Conservation (phyloP, 2,797 vertebrate genomes). For the Sciurus vulgaris region DNA sequence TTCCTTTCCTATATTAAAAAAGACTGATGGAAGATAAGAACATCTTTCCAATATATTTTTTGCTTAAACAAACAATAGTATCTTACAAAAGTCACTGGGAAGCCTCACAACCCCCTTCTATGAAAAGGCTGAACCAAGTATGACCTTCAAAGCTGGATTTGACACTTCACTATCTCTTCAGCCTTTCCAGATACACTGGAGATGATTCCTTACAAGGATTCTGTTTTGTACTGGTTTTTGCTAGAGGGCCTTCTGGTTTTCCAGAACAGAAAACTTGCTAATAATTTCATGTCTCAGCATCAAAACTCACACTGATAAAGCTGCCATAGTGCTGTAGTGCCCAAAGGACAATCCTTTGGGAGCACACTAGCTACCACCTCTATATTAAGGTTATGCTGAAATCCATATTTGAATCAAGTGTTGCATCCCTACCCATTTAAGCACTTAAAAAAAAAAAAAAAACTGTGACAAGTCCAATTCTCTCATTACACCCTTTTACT, state of each 20-base stretch:
- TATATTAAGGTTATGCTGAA: not conserved
- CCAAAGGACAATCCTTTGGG: not conserved
- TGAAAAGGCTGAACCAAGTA: constrained; percentile 56
- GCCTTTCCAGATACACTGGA: constrained; percentile 50
- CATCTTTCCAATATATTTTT: constrained; percentile 43
- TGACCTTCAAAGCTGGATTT: not conserved
- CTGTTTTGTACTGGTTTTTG: not conserved
- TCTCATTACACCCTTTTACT: not conserved
- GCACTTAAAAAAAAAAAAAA: not conserved
- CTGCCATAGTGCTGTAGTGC: not conserved
- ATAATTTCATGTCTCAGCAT: constrained; percentile 3
- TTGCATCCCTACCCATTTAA: not conserved
- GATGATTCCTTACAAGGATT: not conserved
- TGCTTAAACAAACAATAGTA: not conserved
- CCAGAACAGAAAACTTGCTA: constrained; percentile 28
- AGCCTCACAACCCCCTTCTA: constrained; percentile 24
- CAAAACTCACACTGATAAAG: constrained; percentile 58
- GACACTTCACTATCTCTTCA: constrained; percentile 50
- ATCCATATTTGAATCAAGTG: not conserved
- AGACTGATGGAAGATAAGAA: not conserved
- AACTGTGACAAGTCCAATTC: not conserved
- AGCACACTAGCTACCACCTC: not conserved
- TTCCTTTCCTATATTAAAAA: constrained; percentile 20
- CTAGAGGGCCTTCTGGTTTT: constrained; percentile 35
- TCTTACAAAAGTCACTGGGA: constrained; percentile 28